phyloP scores from a whole-genome alignment of 2,797 vertebrate genomes.

The Enteromius thamalakanensis region DNA sequence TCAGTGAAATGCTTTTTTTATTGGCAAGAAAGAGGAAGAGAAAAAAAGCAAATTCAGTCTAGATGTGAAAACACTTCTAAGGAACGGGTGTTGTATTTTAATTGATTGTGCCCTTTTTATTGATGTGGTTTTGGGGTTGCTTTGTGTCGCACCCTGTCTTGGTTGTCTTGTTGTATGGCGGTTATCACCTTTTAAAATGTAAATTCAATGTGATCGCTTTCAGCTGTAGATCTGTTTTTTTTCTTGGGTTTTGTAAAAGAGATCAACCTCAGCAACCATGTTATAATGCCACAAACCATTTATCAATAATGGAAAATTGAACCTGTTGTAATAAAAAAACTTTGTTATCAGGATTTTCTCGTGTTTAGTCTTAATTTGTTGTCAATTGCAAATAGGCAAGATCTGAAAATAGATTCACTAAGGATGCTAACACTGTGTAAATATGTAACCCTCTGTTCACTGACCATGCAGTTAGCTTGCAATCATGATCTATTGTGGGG shows the following conservation, averaged over 20 bases:
- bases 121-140: slow-evolving; percentile 62
- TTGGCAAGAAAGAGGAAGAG: slow-evolving; percentile 62
- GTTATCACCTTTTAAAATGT: slow-evolving; percentile 60
- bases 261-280: slow-evolving; percentile 68
- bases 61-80: slow-evolving; percentile 67
- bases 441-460: slow-evolving; percentile 8
- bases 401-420: not conserved
- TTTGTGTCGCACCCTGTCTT: slow-evolving; percentile 66
- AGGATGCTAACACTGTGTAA: not conserved
- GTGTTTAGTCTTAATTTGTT: slow-evolving; percentile 29
- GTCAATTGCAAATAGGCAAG: not conserved
- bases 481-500: slow-evolving; percentile 53
- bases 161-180: slow-evolving; percentile 63
- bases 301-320: slow-evolving; percentile 77
- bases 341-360: slow-evolving; percentile 71
- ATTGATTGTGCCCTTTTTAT: slow-evolving; percentile 62
- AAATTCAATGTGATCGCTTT: slow-evolving; percentile 71
- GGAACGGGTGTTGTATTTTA: slow-evolving; percentile 64
- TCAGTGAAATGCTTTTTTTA: slow-evolving; percentile 65
- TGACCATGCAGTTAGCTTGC: slow-evolving; percentile 42
- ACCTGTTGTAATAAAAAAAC: slow-evolving; percentile 84
- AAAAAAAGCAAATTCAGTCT: slow-evolving; percentile 68
- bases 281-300: slow-evolving; percentile 78
- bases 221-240: slow-evolving; percentile 65
- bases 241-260: slow-evolving; percentile 69